A percentile compares a stretch with the other conserved stretches of the same genome.
phyloP scores from a whole-genome alignment of 37 sponge, comb jelly and placozoan species.

The Haliclona indistincta region DNA sequence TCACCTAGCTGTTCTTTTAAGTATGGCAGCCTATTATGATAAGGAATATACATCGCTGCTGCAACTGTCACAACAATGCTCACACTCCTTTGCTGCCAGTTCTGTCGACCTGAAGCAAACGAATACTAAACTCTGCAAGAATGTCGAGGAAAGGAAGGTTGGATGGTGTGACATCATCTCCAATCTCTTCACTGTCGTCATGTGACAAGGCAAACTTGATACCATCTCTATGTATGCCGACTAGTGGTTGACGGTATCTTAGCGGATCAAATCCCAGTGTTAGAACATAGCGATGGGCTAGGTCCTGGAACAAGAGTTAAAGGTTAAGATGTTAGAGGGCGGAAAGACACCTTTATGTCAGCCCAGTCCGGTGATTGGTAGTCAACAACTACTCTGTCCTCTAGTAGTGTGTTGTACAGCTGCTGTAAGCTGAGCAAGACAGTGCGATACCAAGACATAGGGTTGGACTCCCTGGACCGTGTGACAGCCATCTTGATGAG shows the following conservation, averaged over 20 bases:
- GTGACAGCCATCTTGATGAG: conserved; percentile 70
- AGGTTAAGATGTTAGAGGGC: background rate
- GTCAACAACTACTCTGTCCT: conserved; percentile 36
- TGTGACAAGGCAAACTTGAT: conserved; percentile 58
- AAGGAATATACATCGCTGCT: background rate
- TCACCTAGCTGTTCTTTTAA: background rate
- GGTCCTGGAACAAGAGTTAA: conserved; percentile 38
- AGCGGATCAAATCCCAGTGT: conserved; percentile 72
- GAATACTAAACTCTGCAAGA: conserved; percentile 79
- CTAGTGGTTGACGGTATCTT: conserved; percentile 71
- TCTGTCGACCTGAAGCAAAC: conserved; percentile 86
- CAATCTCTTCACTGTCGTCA: background rate
- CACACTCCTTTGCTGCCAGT: conserved; percentile 74
- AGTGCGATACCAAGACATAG: conserved; percentile 57
- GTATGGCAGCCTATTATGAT: background rate
- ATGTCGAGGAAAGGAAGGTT: conserved; percentile 85
- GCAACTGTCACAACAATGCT: background rate
- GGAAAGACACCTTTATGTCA: conserved; percentile 38
- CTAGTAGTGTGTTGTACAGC: conserved; percentile 15
- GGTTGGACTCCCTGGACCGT: conserved; percentile 50
- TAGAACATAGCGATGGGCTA: conserved; percentile 71
- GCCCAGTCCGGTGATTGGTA: conserved; percentile 45
- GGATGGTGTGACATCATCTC: conserved; percentile 33
- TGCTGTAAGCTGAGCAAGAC: conserved; percentile 32
- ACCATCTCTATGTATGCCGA: conserved; percentile 83